A percentile compares a stretch with the other conserved stretches of the same genome.
These are phyloP conservation scores for Buceros bicornis DNA, from an alignment of 2,797 vertebrate species.

Conservation along the genomic window DNA sequence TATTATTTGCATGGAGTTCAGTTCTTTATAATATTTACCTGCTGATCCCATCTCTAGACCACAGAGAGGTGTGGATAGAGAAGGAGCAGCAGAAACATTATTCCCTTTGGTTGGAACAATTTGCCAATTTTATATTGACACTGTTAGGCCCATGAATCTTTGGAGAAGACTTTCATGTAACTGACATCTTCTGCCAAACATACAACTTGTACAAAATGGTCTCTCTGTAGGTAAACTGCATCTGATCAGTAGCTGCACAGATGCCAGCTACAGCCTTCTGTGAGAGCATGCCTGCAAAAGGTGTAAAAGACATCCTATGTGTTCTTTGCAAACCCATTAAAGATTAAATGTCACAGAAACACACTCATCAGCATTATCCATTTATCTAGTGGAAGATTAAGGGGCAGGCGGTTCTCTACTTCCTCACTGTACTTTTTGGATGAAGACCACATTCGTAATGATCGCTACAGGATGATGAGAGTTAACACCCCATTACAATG, in stretches of 20 bases:
- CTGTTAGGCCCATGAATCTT: neutral
- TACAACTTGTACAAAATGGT: neutral
- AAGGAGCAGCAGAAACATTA: neutral
- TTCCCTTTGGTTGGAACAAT: neutral
- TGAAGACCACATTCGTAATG: neutral
- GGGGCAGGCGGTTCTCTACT: neutral
- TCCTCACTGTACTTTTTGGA: neutral
- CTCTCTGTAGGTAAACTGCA: neutral
- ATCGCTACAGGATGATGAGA: neutral
- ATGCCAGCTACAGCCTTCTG: neutral
- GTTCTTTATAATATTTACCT: neutral
- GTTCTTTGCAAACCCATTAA: neutral
- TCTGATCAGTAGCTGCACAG: neutral
- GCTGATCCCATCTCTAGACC: neutral
- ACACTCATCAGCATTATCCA: neutral
- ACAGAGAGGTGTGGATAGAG: neutral
- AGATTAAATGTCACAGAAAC: neutral
- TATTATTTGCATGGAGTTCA: neutral
- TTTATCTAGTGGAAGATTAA: neutral
- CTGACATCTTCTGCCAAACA: neutral
- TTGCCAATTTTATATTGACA: neutral
- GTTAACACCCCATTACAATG: neutral
- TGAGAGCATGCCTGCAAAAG: fast-evolving
- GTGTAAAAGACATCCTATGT: neutral
- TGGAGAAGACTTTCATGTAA: neutral